Evolutionary conservation across 2,888 invertebrate genomes (phyloP).

Genomic region (Heliconius ismenius): DNA sequence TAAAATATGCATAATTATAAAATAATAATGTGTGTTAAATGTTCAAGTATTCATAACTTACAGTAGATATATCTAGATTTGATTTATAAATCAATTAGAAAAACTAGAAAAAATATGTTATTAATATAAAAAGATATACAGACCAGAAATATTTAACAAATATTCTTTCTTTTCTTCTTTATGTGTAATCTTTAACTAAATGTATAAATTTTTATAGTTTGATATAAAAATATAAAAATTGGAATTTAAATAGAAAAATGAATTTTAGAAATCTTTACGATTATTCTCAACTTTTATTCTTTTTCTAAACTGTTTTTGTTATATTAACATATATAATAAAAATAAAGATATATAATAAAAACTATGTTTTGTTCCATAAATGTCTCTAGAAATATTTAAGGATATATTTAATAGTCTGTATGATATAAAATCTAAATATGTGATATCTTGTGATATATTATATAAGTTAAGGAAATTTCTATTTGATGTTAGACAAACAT

Average conservation of each 20-base stretch:
- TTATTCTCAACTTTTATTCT: too few relatives aligned
- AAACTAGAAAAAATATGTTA: neutral
- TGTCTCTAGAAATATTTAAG: neutral
- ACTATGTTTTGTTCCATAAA: neutral
- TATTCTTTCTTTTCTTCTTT: too few relatives aligned
- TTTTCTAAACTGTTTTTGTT: too few relatives aligned
- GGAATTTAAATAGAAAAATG: too few relatives aligned
- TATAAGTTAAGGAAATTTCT: constrained; percentile 53
- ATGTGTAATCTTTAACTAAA: too few relatives aligned
- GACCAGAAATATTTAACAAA: neutral
- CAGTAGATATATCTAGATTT: neutral
- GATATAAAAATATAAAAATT: too few relatives aligned
- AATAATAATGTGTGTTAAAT: constrained; percentile 14
- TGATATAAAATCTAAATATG: constrained; percentile 54
- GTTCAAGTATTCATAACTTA: neutral
- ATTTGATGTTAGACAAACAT: constrained; percentile 18
- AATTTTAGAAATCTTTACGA: too few relatives aligned
- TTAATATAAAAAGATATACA: neutral
- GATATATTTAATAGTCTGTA: constrained; percentile 56
- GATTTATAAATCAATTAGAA: neutral
- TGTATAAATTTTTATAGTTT: too few relatives aligned
- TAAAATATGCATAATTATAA: neutral
- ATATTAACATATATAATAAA: too few relatives aligned
- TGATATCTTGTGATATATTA: constrained; percentile 70
- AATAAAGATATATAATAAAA: too few relatives aligned